phyloP scores from a whole-genome alignment of 2,797 vertebrate genomes.

The Notolepis coatsorum region DNA sequence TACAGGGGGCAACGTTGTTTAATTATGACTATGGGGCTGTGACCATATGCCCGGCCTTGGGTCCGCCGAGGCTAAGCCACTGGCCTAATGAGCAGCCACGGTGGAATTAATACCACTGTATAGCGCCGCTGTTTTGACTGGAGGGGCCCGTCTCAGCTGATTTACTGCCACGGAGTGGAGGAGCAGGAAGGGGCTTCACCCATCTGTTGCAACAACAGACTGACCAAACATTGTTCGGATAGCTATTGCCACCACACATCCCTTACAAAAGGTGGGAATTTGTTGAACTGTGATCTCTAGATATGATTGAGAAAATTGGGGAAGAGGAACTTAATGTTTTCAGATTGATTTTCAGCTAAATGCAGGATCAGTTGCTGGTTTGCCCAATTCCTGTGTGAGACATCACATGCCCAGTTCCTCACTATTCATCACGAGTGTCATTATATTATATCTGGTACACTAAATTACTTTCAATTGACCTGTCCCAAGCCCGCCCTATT shows the following conservation, averaged over 20 bases:
- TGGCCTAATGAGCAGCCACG: conserved; percentile 55
- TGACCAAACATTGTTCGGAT: not conserved
- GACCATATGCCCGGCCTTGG: conserved; percentile 42
- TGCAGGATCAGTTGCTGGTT: not conserved
- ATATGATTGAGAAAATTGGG: conserved; percentile 3
- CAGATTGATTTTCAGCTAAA: not conserved
- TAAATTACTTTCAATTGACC: not conserved
- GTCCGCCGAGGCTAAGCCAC: conserved; percentile 45
- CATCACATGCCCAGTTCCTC: not conserved
- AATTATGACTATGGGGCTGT: conserved; percentile 40
- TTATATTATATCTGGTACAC: not conserved
- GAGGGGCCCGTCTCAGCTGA: conserved; percentile 41
- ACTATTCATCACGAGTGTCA: not conserved
- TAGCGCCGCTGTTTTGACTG: conserved; percentile 51
- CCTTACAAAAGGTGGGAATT: too few relatives aligned
- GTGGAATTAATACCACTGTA: conserved; percentile 58
- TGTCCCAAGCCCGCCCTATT: too few relatives aligned
- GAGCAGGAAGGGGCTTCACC: conserved; percentile 1
- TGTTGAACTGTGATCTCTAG: not conserved
- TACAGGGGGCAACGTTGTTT: conserved; percentile 37
- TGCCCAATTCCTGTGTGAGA: not conserved
- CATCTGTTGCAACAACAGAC: conserved; percentile 10
- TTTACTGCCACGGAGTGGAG: conserved; percentile 21
- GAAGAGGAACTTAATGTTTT: conserved; percentile 9
- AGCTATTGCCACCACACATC: too few relatives aligned